Percentiles rank a stretch among this genome's conserved stretches.
Conservation (phyloP, 2,888 invertebrate species). For the Cepaea hortensis region DNA sequence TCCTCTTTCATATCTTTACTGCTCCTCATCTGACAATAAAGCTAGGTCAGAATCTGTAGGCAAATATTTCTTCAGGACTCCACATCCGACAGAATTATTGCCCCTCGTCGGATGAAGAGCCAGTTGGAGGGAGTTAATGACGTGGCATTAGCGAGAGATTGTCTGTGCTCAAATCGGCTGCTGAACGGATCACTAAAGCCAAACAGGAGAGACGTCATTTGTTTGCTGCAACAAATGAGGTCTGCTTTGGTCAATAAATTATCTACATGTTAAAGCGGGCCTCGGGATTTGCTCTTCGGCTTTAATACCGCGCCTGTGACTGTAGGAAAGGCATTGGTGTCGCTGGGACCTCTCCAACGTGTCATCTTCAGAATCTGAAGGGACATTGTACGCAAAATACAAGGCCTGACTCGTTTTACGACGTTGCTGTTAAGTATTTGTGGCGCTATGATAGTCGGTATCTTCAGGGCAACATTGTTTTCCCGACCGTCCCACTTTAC, state of each 20-base stretch:
- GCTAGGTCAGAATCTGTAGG: conserved; percentile 22
- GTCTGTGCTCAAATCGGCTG: conserved; percentile 9
- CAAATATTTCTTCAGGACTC: conserved; percentile 45
- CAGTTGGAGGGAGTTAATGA: conserved; percentile 27
- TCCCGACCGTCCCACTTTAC: conserved; percentile 23
- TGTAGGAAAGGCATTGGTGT: conserved; percentile 11
- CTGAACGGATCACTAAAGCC: neutral
- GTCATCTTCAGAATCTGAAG: neutral
- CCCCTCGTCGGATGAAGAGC: conserved; percentile 28
- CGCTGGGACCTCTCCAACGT: neutral
- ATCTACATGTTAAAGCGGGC: neutral
- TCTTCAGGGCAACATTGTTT: conserved; percentile 23
- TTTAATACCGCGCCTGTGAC: conserved; percentile 24
- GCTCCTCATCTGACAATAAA: conserved; percentile 37
- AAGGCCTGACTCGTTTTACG: conserved; percentile 13
- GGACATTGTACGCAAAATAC: neutral
- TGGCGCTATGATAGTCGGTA: neutral
- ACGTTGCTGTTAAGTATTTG: neutral
- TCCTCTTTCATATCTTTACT: conserved; percentile 21
- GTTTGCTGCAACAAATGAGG: conserved; percentile 31
- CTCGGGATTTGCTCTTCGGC: conserved; percentile 23
- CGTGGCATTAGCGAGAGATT: conserved; percentile 32
- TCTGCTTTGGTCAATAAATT: conserved; percentile 27
- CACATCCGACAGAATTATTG: conserved; percentile 45
- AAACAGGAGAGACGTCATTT: conserved; percentile 40